Evolutionary conservation across 92 coral and sea anemone species (phyloP), one percentile per base, ranked within the genome.

Genomic region (Actinostola sp.): DNA sequence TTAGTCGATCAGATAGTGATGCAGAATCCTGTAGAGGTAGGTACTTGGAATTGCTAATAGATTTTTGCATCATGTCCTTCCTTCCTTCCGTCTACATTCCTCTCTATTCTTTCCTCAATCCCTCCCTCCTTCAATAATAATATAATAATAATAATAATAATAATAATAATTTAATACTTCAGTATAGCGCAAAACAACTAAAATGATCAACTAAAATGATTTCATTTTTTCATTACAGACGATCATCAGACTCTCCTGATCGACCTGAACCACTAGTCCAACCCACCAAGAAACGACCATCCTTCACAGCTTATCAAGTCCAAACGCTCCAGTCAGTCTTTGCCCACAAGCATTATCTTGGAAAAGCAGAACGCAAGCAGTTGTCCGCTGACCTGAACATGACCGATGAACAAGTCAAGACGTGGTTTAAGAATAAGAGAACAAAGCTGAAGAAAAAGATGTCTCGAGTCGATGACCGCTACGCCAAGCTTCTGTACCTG

Each of bases 361-460:
- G 33, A 12, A 51, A 68, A 68, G 39, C 13, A 68, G 74, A 68
- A 34, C 62, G 74, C 16, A n/a, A 16, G 23, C 74, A 68, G 11
- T 33, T 68, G 36, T 61, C 74, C 13, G 19, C 30, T 26, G 74
- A 68, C 41, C 74, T 68, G 35, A 51, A 68, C 74, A 68, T 68
- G 74, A 50, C 20, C 26, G 74, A 68, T n/a, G 61, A 49, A 50
- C 74, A 68, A 68, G 62, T 68, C 61, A 68, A 68, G 62, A 68
- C 63, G 13, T 68, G 74, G 74, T 68, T 68, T 41, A 61, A 68
- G 28, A 68, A 68, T 39, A 50, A 68, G 43, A 51, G 74, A 68
- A 68, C 74, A 52, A 68, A 68, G 62, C 19, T 68, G 50, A 68
- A 68, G 62, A 68, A 51, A 51, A 68, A 50, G 49, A 31, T 68